Base-by-base conservation (phyloP, 2,113 vertebrate species). In the Redunca redunca region DNA sequence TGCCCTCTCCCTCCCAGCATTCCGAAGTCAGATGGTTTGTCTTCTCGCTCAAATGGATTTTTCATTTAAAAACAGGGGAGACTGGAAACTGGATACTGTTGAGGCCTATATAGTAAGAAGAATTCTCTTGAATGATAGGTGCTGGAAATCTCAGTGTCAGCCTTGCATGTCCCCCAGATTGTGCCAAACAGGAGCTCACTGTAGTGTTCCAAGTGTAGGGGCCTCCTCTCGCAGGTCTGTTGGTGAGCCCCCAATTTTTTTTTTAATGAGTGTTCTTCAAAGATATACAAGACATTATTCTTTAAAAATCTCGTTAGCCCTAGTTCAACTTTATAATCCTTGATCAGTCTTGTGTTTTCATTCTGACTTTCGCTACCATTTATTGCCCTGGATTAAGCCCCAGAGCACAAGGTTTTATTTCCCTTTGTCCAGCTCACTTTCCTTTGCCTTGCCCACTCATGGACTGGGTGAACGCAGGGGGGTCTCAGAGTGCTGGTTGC, bases 321-420 rank as follows among this genome's bases (percentile, higher is more conserved):
- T 57, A 94, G 97, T 94, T 98, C 95, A 93, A 96, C 90, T 91
- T 97, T 96, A 19, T 87, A n/a, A 82, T 97, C 97, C 96, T 97
- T 84, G 84, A 77, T 90, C 48, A 86, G 80, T 88, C 96, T 94
- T 85, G 81, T 92, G 80, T 90, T 97, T 94, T 64, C 80, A 62
- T 95, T 14, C 80, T 50, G 97, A 93, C 85, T 98, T 98, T 93
- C 95, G 89, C 96, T 97, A 85, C 77, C 55, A 50, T 95, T 98
- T 98, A 98, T 98, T 95, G 97, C 94, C 88, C 43, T 40, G 30
- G 96, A 95, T 86, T 97, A 90, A 98, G 90, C 93, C 52, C 94
- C 88, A 90, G 48, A 90, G 60, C 95, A 82, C 92, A 90, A 94
- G 94, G 96, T 50, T 97, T 90, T 91, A 93, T 71, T 93, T 98